A percentile compares a stretch with the other conserved stretches of the same genome.
These are phyloP conservation scores for Siphlonurus alternatus DNA, from an alignment of 2,888 invertebrate species.

Conservation along the genomic window DNA sequence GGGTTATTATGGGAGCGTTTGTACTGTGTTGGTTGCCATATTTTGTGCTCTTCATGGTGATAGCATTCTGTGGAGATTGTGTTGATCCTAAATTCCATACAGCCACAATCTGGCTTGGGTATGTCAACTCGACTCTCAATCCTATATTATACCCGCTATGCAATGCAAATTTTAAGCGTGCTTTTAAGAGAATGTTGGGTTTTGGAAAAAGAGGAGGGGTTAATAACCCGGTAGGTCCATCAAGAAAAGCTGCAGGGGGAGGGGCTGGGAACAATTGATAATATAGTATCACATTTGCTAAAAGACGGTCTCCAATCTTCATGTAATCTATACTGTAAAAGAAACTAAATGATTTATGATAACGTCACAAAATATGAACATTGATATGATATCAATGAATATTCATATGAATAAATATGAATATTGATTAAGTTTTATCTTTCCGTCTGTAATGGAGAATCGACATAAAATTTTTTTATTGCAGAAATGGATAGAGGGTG, in stretches of 20 bases:
- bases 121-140: conserved; percentile 32
- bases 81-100: conserved; percentile 26
- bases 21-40: conserved; percentile 41
- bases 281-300: too few relatives aligned
- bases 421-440: too few relatives aligned
- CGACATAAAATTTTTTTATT: too few relatives aligned
- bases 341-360: too few relatives aligned
- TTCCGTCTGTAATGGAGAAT: too few relatives aligned
- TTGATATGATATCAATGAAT: too few relatives aligned
- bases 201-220: conserved; percentile 1
- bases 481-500: too few relatives aligned
- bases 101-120: conserved; percentile 32
- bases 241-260: neutral
- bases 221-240: neutral
- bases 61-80: conserved; percentile 31
- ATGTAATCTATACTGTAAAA: too few relatives aligned
- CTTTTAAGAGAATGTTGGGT: conserved; percentile 22
- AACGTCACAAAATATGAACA: too few relatives aligned
- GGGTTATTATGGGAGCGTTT: conserved; percentile 39
- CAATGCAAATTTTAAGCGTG: conserved; percentile 29
- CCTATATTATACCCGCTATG: conserved; percentile 33
- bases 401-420: too few relatives aligned
- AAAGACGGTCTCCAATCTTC: too few relatives aligned
- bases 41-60: conserved; percentile 35
- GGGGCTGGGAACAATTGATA: too few relatives aligned